Evolutionary conservation across 2,888 invertebrate genomes (phyloP), one percentile per base, ranked within the genome.

Genomic region (Carabus problematicus): DNA sequence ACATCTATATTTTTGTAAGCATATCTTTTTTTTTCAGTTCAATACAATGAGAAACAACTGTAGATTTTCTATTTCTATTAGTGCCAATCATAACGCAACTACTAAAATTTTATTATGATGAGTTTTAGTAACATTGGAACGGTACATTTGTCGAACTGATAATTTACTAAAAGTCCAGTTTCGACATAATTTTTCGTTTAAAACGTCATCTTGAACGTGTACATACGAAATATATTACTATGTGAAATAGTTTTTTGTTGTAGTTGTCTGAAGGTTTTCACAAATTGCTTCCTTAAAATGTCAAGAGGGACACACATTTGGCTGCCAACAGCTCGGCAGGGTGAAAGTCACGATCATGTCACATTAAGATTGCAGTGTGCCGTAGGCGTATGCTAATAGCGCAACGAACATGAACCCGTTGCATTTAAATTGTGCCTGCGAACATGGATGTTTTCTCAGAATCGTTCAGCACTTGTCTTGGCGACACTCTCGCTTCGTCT

Each of bases 361-460:
- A 63, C 63, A 63, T 63, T 39, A 41, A 66, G 59, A 45, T 66
- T 66, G 11, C 66, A 58, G 45, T 49, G 8, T 39, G 1, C 54
- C 47, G 66, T 66, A 58, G 66, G 66, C 47, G 66, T 66, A 66
- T 66, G 66, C 66, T 66, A 66, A 66, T 66, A 47, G n/a, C 18
- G 29, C 47, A 29, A 18, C 18, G 43, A 66, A 66, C 66, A 66
- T 58, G 18, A 16, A n/a, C 39, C 40, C 40, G 49, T 42, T 49
- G 66, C 47, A 14, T 66, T 66, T 66, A 66, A 66, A 66, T 66
- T 56, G 55, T 66, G 64, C 58, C n/a, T 58, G 58, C 47, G 66
- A 64, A 58, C 52, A 63, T 54, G 4, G 14, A 40, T 39, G 47
- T 47, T 12, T 66, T 66, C 66, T 41, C 40, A 66, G 66, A 66